Conservation (phyloP, 2,888 invertebrate species). For the Strigamia maritima region DNA sequence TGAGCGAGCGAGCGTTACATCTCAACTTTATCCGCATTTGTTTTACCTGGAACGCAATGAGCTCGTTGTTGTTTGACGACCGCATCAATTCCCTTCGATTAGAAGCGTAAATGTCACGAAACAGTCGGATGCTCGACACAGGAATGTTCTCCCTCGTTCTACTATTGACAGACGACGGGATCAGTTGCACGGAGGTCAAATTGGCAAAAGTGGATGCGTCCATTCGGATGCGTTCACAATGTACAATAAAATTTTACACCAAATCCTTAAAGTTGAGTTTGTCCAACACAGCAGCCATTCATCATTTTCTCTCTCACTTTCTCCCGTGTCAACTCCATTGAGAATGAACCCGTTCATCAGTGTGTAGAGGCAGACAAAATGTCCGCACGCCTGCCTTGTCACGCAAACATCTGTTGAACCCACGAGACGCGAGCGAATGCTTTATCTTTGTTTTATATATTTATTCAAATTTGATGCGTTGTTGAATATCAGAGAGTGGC, state of each 20-base stretch:
- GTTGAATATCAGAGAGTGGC: slow-evolving; percentile 11
- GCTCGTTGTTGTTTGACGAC: slow-evolving; percentile 26
- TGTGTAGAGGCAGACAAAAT: neutral
- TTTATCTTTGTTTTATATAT: neutral
- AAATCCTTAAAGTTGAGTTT: slow-evolving; percentile 1
- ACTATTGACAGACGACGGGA: slow-evolving; percentile 23
- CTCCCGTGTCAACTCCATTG: neutral
- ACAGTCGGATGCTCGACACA: slow-evolving; percentile 4
- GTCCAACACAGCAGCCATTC: neutral
- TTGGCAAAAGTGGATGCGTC: slow-evolving; percentile 19
- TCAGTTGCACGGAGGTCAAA: slow-evolving; percentile 10
- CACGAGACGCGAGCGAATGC: neutral
- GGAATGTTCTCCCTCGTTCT: slow-evolving; percentile 5
- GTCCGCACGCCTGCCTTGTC: slow-evolving; percentile 7
- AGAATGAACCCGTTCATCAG: slow-evolving; percentile 7
- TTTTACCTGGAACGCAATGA: slow-evolving; percentile 20
- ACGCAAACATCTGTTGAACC: slow-evolving; percentile 23
- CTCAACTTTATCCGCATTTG: slow-evolving; percentile 12
- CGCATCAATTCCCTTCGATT: slow-evolving; percentile 22
- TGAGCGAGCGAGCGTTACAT: neutral
- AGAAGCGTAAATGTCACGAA: slow-evolving; percentile 20
- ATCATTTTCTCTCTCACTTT: too few relatives aligned
- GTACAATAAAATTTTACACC: slow-evolving; percentile 22
- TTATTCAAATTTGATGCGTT: neutral
- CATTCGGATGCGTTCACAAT: slow-evolving; percentile 17